Evolutionary conservation across 64 coral and sea anemone species (phyloP), one percentile per base, ranked within the genome.

Genomic region (Orbicella faveolata): DNA sequence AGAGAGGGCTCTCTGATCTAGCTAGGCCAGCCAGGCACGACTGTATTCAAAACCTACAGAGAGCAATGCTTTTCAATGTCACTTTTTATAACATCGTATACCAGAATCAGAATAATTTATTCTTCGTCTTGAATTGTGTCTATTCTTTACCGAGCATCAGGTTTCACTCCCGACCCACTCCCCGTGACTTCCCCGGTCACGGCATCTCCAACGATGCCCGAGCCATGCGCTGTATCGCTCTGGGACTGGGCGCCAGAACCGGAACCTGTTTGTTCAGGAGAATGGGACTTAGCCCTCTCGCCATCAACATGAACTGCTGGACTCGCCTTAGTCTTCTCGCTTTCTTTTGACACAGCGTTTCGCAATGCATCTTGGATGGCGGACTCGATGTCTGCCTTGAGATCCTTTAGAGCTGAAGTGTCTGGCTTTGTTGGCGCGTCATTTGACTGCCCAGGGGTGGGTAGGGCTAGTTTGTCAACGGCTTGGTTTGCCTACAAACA

Each of bases 351-450:
- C 0, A 75, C 80, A 52, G 52, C 73, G 25, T 52, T 74, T 54
- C 78, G 87, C 36, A 92, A 33, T 8, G 90, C 90, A 20, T 87
- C 90, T 73, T 92, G 75, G 18, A 92, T 92, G 19, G 90, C 90
- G 75, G 63, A 87, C 76, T 92, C 90, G 18, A 92, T 92, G 64
- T 92, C 90, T 15, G 52, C 61, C 48, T 87, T 87, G 9, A 92
- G 83, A 73, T 92, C 83, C 23, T 79, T 92, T 0, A 92, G 37
- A 64, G 90, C 84, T 80, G 34, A 64, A 34, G 63, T 88, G 69
- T 88, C 87, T 19, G 73, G 34, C 54, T 36, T 35, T 77, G 52
- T 20, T 7, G 70, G 30, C 4, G 52, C 4, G 61, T 59, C 17
- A 53, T 52, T 61, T 63, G 48, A 39, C 72, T 61, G 37, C 36